A percentile compares a stretch with the other conserved stretches of the same genome.
Evolutionary conservation across 2,113 vertebrate genomes (phyloP).

Genomic region (Hoplias malabaricus): DNA sequence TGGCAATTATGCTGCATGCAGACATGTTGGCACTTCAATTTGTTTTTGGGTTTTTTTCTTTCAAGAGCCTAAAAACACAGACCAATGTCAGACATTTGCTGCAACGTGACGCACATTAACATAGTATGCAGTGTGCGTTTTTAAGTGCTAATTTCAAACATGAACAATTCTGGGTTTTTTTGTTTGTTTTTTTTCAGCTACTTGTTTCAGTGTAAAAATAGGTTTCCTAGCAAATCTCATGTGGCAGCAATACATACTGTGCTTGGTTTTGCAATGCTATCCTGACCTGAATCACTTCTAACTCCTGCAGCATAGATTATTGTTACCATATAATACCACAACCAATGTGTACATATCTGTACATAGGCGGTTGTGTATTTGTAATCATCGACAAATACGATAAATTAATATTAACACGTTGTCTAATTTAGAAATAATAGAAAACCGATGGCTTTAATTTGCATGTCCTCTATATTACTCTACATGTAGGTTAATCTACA

Average conservation of each 20-base stretch:
- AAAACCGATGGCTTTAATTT: too few relatives aligned
- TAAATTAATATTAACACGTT: too few relatives aligned
- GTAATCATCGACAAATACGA: too few relatives aligned
- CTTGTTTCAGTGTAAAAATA: neutral
- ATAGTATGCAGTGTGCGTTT: neutral
- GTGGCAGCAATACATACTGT: neutral
- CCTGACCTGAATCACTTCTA: too few relatives aligned
- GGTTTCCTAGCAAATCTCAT: neutral
- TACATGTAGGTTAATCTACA: too few relatives aligned
- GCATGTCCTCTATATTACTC: too few relatives aligned
- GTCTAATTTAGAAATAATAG: too few relatives aligned
- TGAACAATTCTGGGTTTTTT: constrained; percentile 4
- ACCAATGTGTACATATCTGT: too few relatives aligned
- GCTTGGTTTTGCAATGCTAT: too few relatives aligned
- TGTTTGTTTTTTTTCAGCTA: neutral
- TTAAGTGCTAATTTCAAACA: neutral
- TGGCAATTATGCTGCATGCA: neutral
- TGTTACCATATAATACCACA: too few relatives aligned
- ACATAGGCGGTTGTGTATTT: too few relatives aligned
- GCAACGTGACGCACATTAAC: neutral
- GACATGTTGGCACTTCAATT: constrained; percentile 5
- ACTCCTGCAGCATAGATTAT: too few relatives aligned
- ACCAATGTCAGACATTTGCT: neutral
- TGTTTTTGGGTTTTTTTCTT: neutral
- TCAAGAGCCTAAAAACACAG: constrained; percentile 2